Evolutionary conservation across 2,888 invertebrate genomes (phyloP), one percentile per base, ranked within the genome.

Genomic region (Cantharis nigra): DNA sequence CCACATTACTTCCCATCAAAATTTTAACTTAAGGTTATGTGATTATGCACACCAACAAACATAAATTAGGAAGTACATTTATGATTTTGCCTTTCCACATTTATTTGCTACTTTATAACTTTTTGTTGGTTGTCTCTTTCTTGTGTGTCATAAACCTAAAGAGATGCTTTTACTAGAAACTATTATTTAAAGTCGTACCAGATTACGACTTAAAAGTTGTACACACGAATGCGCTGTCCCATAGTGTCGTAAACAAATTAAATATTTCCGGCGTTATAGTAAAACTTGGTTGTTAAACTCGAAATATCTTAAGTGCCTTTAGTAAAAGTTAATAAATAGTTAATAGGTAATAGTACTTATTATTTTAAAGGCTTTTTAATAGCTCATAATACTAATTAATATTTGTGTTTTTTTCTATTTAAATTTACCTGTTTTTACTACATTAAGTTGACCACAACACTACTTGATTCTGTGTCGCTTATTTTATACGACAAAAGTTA

Each of bases 181-280:
- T 49, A 49, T 49, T 49, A 49, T 49, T 49, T 49, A 49, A 49
- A 49, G 49, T 49, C 49, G 49, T 49, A 73, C 67, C 26, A 72
- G 70, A 75, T 72, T 70, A 79, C 74, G 69, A 76, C 76, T 71
- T 69, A 67, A 74, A 69, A 70, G 64, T 69, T 72, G 65, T 67
- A 26, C 65, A 67, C 77, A 23, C 72, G 72, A 79, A 77, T 77
- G 72, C 72, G 63, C 63, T 65, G 62, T 74, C 76, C 70, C n/a
- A 49, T 69, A 71, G 30, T 77, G 77, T 75, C 79, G 77, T 71
- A 79, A 78, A 75, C 77, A 79, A 78, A 79, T 79, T 76, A 79
- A 79, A 77, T 77, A 78, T 77, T 79, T 79, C 79, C 77, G 79
- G 75, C 74, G 70, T 70, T 71, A 69, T 70, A 71, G 71, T 71